Evolutionary conservation across 2,888 invertebrate genomes (phyloP), one percentile per base, ranked within the genome.

Genomic region (Tenthredo livida): DNA sequence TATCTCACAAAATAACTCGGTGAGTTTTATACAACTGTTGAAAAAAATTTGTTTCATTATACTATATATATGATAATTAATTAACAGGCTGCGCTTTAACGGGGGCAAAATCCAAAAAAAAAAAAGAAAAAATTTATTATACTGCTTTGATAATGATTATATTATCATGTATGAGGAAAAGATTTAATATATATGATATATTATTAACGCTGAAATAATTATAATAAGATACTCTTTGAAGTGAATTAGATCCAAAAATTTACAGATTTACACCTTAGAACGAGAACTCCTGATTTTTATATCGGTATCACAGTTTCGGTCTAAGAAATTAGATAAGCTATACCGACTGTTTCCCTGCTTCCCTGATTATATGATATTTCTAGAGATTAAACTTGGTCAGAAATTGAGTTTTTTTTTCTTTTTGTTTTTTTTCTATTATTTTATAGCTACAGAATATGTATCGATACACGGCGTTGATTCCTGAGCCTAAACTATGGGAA

Each of bases 1-100:
- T 89, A 93, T 94, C 90, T 94, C 94, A 89, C 95, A 94, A 91
- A 95, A 95, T 92, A 95, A 94, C 92, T 94, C 94, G 90, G 95
- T 95, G 92, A 94, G 94, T 94, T 84, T 61, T 58, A 6, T 58
- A n/a, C 9, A 65, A 40, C 67, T 67, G 15, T 67, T 29, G 10
- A 17, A 17, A 54, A 47, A 29, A 70, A 29, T 29, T 37, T 21
- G 6, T 21, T 75, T 12, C 17, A 47, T 47, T 47, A n/a, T 65
- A 21, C 33, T 33, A 65, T 9, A 3, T 15, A 29, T 29, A 0
- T 15, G 29, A 67, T 17, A 17, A 67, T 25, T 15, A 67, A 67
- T 67, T 25, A 15, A 12, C 67, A 33, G 67, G 67, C 67, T 29
- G 15, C 9, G n/a, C 17, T 54, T n/a, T 54, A 47, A 6, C 17